Conservation (phyloP, 2,113 vertebrate species). For the Capreolus pygargus region DNA sequence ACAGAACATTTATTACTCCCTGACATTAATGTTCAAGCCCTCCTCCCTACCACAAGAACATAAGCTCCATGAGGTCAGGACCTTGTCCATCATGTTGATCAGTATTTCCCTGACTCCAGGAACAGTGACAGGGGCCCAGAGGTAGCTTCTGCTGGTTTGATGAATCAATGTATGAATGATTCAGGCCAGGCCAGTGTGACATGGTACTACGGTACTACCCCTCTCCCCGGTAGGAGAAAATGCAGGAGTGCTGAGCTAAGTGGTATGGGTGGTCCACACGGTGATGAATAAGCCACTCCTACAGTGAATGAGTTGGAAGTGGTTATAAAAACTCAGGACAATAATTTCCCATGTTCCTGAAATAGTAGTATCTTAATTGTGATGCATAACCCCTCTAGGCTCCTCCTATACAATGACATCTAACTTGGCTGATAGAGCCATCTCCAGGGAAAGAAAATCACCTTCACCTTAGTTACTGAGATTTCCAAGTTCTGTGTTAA, state of each 20-base stretch:
- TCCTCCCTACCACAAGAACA: not conserved
- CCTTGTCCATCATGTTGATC: too few species aligned
- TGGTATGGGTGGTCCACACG: not conserved
- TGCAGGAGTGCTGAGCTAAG: not conserved
- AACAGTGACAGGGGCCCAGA: not conserved
- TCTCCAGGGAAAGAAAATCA: not conserved
- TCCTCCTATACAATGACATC: not conserved
- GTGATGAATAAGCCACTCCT: not conserved
- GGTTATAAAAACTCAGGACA: not conserved
- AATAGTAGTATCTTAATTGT: not conserved
- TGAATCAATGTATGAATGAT: not conserved
- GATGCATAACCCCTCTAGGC: not conserved
- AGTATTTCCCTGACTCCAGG: too few species aligned
- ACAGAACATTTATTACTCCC: not conserved
- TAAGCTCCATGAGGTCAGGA: not conserved
- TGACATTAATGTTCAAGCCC: not conserved
- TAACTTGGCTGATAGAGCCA: not conserved
- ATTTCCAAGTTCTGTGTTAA: not conserved
- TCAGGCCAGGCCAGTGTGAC: not conserved
- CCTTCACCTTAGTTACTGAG: fast-evolving
- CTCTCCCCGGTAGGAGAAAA: not conserved
- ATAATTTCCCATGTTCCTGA: not conserved
- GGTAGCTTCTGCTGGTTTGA: not conserved
- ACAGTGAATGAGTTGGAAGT: not conserved
- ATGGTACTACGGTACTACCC: fast-evolving